Evolutionary conservation across 2,888 invertebrate species (phyloP).

Genomic region (Patella caerulea): DNA sequence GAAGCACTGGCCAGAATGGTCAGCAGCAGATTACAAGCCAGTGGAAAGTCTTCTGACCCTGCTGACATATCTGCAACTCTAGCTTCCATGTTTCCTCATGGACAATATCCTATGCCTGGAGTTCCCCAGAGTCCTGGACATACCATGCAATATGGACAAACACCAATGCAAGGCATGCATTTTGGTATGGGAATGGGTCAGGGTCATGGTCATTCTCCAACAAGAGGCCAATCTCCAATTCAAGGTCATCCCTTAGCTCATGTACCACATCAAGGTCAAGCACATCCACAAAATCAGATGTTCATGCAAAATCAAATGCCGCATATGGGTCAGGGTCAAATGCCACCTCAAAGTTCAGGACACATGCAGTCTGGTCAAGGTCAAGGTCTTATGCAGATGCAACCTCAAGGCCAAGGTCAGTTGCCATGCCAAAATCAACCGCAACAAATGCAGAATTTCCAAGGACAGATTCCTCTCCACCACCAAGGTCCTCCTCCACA

Average conservation of each 20-base stretch:
- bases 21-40: conserved; percentile 59
- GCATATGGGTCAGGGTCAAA: not conserved
- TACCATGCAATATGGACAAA: conserved; percentile 16
- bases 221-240: conserved; percentile 4
- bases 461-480: not conserved
- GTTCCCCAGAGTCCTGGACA: conserved; percentile 29
- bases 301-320: not conserved
- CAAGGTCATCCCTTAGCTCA: conserved; percentile 10
- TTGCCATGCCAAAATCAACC: not conserved
- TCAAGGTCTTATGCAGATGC: not conserved
- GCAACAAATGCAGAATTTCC: too few relatives aligned
- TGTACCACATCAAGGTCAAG: not conserved
- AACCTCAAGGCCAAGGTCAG: not conserved
- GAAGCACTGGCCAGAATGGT: conserved; percentile 96
- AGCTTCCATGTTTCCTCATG: conserved; percentile 25
- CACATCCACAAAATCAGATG: conserved; percentile 4
- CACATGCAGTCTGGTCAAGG: not conserved
- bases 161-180: conserved; percentile 14
- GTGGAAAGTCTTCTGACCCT: conserved; percentile 29
- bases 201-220: conserved; percentile 12
- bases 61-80: conserved; percentile 29
- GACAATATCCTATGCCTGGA: conserved; percentile 22
- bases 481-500: conserved; percentile 5
- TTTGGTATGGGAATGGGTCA: conserved; percentile 17
- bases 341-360: not conserved